These are phyloP conservation scores for Seladonia tumulorum DNA, from an alignment of 2,888 invertebrate genomes.

Conservation along the genomic window DNA sequence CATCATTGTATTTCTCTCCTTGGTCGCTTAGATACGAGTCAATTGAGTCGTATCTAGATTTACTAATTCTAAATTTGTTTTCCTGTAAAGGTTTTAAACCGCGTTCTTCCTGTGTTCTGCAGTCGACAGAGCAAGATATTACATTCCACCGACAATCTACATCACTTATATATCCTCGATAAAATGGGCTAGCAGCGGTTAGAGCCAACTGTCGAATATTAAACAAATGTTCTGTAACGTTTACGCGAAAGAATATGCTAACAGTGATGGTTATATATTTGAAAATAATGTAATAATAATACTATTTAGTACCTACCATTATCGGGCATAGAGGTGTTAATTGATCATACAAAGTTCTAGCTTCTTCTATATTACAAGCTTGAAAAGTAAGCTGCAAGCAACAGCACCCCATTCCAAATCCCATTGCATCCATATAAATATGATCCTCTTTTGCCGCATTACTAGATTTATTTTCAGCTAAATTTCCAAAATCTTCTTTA, in stretches of 20 bases:
- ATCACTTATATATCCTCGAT: slow-evolving; percentile 97
- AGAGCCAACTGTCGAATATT: slow-evolving; percentile 91
- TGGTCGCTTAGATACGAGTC: slow-evolving; percentile 97
- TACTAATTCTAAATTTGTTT: slow-evolving; percentile 93
- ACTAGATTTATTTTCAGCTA: slow-evolving; percentile 88
- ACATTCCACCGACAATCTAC: slow-evolving; percentile 99
- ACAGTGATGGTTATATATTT: slow-evolving; percentile 38
- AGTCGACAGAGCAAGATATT: slow-evolving; percentile 98
- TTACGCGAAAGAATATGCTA: slow-evolving; percentile 61
- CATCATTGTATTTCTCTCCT: slow-evolving; percentile 97
- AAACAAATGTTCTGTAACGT: slow-evolving; percentile 73
- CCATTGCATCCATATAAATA: slow-evolving; percentile 99
- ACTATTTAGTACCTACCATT: slow-evolving; percentile 87
- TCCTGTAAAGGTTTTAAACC: slow-evolving; percentile 90
- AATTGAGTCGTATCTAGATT: slow-evolving; percentile 99
- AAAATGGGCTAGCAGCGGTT: slow-evolving; percentile 98
- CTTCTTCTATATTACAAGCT: slow-evolving; percentile 98
- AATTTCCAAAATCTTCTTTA: slow-evolving; percentile 86
- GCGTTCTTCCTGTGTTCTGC: slow-evolving; percentile 96
- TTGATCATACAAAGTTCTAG: slow-evolving; percentile 98
- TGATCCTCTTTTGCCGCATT: slow-evolving; percentile 93
- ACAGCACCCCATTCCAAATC: slow-evolving; percentile 99
- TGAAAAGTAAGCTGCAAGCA: slow-evolving; percentile 98
- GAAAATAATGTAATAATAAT: neutral
- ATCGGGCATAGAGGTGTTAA: slow-evolving; percentile 98